These are phyloP conservation scores for Abramis brama DNA, from an alignment of 2,113 vertebrate genomes.

Conservation along the genomic window DNA sequence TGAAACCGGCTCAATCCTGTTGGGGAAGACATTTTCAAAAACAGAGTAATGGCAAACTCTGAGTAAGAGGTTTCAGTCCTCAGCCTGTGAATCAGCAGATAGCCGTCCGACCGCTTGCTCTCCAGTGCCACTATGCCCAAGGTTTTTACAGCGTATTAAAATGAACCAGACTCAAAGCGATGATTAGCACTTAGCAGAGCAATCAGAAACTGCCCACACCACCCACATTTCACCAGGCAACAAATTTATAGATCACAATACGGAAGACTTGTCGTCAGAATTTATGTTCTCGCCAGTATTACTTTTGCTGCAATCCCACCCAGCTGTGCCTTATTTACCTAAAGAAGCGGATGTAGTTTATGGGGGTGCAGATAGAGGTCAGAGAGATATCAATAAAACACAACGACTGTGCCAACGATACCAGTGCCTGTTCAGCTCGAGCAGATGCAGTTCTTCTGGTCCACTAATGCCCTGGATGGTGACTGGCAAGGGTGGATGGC, in stretches of 20 bases:
- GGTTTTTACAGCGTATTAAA: constrained; percentile 55
- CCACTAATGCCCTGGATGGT: constrained; percentile 56
- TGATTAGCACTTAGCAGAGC: constrained; percentile 62
- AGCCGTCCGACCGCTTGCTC: background rate
- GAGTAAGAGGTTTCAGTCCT: background rate
- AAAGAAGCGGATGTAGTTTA: constrained; percentile 60
- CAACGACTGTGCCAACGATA: constrained; percentile 48
- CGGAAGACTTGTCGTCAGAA: constrained; percentile 69
- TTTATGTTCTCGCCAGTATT: constrained; percentile 68
- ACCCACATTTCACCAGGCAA: constrained; percentile 45
- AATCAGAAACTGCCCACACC: constrained; percentile 60
- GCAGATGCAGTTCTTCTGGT: constrained; percentile 54
- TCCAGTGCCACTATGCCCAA: background rate
- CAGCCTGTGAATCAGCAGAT: background rate
- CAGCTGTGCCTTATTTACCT: constrained; percentile 48
- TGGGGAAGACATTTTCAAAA: background rate
- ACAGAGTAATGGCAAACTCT: background rate
- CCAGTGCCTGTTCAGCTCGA: constrained; percentile 24
- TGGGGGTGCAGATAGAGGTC: constrained; percentile 43
- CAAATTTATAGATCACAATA: constrained; percentile 71
- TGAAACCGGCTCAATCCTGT: background rate
- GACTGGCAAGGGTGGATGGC: constrained; percentile 40
- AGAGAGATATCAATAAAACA: constrained; percentile 63
- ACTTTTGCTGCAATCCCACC: constrained; percentile 58
- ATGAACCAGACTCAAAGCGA: constrained; percentile 41